Base-by-base conservation (phyloP, 2,113 vertebrate genomes). In the Salvelinus fontinalis region DNA sequence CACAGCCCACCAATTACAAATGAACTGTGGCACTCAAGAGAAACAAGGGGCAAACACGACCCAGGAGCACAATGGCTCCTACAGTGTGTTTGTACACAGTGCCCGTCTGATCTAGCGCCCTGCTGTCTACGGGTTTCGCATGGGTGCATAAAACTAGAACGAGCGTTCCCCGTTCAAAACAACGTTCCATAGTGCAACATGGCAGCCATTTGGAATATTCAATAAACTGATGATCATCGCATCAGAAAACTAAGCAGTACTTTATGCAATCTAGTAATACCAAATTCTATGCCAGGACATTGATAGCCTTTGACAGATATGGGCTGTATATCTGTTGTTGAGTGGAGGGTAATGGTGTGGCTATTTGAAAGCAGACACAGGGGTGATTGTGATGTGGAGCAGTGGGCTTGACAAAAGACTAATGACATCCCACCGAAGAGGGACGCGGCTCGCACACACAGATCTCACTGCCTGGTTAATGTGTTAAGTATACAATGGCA, bases 331-430 rank as follows among this genome's bases (percentile, higher is more conserved):
- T 84, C 73, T 48, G 72, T 39, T 73, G 80, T 44, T 44, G 39
- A 57, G 54, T 57, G 54, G 44, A 67, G 13, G 34, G 39, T 44
- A 44, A 44, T 70, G 57, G 73, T 39, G 79, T 39, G 77, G 39
- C 9, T 57, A 20, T 57, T 20, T 57, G 54, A 57, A 20, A 20
- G 20, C 24, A 29, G 86, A 88, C 80, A 89, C 87, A 90, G 83
- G 86, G 81, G 16, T 86, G 84, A 71, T 67, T 89, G 39, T 44
- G 39, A 44, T 11, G 74, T 90, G 84, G 86, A 84, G 77, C 86
- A 84, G 74, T 26, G 66, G 76, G 27, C 71, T 24, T 31, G 75
- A 88, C 84, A 84, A 87, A 89, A 81, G 76, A 26, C 75, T 86
- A 83, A 85, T 85, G 83, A 83, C 34, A 1, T 57, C 76, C 73